phyloP scores from a whole-genome alignment of 2,797 vertebrate genomes.

The Onychomys torridus region DNA sequence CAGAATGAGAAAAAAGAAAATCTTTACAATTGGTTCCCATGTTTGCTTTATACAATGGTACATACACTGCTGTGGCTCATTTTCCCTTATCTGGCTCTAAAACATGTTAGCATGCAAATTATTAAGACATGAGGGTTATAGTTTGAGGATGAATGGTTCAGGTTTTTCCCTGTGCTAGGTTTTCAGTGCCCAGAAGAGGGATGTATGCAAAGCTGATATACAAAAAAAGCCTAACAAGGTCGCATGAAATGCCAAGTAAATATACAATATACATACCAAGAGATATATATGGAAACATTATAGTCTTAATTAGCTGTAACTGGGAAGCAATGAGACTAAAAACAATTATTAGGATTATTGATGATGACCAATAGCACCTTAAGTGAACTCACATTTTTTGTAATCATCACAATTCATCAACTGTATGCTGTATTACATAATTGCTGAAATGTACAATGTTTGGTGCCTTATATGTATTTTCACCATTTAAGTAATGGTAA shows the following conservation, averaged over 20 bases:
- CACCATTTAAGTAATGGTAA: not conserved
- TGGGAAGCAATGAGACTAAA: not conserved
- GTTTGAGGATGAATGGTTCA: not conserved
- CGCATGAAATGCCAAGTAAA: not conserved
- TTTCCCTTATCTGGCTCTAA: not conserved
- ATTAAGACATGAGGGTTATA: not conserved
- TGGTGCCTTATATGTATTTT: not conserved
- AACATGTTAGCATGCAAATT: not conserved
- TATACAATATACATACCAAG: not conserved
- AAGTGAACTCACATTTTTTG: not conserved
- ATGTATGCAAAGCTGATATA: not conserved
- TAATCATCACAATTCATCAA: not conserved
- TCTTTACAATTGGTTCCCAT: not conserved
- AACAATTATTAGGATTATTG: not conserved
- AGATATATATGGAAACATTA: not conserved
- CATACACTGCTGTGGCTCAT: not conserved
- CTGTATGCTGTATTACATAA: not conserved
- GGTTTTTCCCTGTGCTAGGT: not conserved
- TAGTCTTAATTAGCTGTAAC: not conserved
- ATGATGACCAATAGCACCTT: not conserved
- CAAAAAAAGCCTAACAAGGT: not conserved
- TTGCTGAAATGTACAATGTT: not conserved
- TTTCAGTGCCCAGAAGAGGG: not conserved
- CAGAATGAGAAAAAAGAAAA: not conserved
- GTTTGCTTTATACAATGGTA: not conserved